A percentile compares a stretch with the other conserved stretches of the same genome.
phyloP scores from a whole-genome alignment of 2,888 invertebrate genomes.

The Eudasyphora cyanicolor region DNA sequence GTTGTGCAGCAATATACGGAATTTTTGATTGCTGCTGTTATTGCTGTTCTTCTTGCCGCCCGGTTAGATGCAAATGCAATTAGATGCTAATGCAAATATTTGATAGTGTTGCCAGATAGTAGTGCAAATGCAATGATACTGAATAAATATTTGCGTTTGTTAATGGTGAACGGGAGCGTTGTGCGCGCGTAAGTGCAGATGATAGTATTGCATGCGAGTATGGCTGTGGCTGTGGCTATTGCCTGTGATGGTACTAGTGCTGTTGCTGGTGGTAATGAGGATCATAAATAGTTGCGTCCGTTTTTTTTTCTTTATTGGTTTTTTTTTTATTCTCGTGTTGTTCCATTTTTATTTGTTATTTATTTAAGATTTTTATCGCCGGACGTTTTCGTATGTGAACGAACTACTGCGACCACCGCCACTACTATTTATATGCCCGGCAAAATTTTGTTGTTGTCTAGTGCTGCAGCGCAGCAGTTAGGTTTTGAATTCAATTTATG shows the following conservation, averaged over 20 bases:
- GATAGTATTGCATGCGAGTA: background rate
- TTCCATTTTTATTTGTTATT: conserved; percentile 46
- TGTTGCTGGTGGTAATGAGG: conserved; percentile 65
- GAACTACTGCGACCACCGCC: background rate
- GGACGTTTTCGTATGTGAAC: background rate
- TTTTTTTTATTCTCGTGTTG: conserved; percentile 58
- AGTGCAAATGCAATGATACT: conserved; percentile 24
- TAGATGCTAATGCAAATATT: conserved; percentile 42
- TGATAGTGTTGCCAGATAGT: conserved; percentile 3
- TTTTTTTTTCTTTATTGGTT: conserved; percentile 67
- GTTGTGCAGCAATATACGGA: background rate
- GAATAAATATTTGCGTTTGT: conserved; percentile 34
- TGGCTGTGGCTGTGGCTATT: no score
- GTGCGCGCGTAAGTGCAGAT: background rate
- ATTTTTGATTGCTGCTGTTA: background rate
- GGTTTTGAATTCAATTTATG: conserved; percentile 17
- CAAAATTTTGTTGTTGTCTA: background rate
- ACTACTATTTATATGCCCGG: background rate
- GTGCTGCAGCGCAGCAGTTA: no score
- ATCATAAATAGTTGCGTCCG: conserved; percentile 68
- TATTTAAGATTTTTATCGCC: conserved; percentile 58
- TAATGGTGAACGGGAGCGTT: background rate
- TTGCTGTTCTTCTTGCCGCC: no score
- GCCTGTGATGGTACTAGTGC: background rate
- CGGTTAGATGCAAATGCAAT: background rate